Conservation (phyloP, 2,888 invertebrate species). For the Sphecodes monilicornis region DNA sequence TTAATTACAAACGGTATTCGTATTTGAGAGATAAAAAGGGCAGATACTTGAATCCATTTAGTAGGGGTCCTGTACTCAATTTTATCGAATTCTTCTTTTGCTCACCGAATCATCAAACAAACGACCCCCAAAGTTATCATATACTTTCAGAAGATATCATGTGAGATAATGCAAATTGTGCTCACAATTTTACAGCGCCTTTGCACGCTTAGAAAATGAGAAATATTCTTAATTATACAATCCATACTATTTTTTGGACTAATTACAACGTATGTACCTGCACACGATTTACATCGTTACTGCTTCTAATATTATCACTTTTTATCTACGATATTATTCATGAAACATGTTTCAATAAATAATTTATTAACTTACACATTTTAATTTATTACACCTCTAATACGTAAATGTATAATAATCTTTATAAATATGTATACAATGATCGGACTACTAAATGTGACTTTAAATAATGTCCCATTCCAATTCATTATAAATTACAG, state of each 20-base stretch:
- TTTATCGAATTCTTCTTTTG: constrained; percentile 96
- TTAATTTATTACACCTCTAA: constrained; percentile 64
- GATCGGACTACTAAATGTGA: constrained; percentile 11
- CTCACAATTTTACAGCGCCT: constrained; percentile 39
- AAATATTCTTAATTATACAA: constrained; percentile 28
- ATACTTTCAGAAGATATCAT: constrained; percentile 88
- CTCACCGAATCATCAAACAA: constrained; percentile 91
- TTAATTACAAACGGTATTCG: constrained; percentile 96
- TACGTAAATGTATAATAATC: neutral
- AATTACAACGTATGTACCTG: constrained; percentile 49
- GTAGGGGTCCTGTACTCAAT: constrained; percentile 94
- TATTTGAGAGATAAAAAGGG: constrained; percentile 95
- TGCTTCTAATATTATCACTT: constrained; percentile 50
- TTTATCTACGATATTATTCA: constrained; percentile 40
- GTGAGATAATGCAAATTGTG: constrained; percentile 46
- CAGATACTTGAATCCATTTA: constrained; percentile 95
- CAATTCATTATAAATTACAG: constrained; percentile 21
- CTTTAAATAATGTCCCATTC: constrained; percentile 19
- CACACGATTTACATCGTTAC: constrained; percentile 43
- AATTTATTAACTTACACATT: constrained; percentile 56
- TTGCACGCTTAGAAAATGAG: constrained; percentile 35
- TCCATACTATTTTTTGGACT: constrained; percentile 46
- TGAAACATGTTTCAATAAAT: constrained; percentile 63
- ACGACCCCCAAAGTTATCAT: constrained; percentile 87
- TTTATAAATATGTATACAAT: constrained; percentile 28